Evolutionary conservation across 2,797 vertebrate species (phyloP).

Genomic region (Anas capensis): DNA sequence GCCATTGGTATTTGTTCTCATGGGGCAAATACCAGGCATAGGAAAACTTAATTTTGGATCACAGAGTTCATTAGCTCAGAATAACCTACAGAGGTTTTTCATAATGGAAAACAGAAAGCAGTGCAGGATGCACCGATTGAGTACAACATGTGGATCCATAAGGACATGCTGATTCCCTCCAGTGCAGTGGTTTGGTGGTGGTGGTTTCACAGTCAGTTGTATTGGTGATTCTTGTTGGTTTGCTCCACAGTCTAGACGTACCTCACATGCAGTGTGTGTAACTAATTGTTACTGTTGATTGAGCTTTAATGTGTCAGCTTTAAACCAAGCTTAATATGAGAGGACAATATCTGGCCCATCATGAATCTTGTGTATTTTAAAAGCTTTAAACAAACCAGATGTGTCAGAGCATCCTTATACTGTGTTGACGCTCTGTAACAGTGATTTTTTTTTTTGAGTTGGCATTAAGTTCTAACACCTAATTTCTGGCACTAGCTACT

Average conservation of each 20-base stretch:
- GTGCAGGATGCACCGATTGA: background rate
- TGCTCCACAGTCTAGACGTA: background rate
- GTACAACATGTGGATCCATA: background rate
- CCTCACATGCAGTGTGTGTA: background rate
- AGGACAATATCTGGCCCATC: background rate
- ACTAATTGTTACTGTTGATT: background rate
- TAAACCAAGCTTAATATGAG: background rate
- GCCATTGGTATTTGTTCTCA: background rate
- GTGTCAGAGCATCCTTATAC: background rate
- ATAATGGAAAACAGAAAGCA: background rate
- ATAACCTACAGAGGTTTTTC: too few relatives aligned
- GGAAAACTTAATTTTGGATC: background rate
- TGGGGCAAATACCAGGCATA: background rate
- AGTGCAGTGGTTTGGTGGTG: background rate
- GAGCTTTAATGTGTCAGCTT: background rate
- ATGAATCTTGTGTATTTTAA: background rate
- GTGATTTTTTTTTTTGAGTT: background rate
- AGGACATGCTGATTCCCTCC: background rate
- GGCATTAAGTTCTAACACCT: background rate
- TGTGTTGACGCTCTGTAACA: background rate
- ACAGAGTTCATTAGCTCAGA: background rate
- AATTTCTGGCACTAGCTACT: background rate
- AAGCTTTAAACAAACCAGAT: background rate
- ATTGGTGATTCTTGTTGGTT: background rate
- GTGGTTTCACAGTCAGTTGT: background rate